Evolutionary conservation across 2,113 vertebrate genomes (phyloP).

Genomic region (Eublepharis macularius): DNA sequence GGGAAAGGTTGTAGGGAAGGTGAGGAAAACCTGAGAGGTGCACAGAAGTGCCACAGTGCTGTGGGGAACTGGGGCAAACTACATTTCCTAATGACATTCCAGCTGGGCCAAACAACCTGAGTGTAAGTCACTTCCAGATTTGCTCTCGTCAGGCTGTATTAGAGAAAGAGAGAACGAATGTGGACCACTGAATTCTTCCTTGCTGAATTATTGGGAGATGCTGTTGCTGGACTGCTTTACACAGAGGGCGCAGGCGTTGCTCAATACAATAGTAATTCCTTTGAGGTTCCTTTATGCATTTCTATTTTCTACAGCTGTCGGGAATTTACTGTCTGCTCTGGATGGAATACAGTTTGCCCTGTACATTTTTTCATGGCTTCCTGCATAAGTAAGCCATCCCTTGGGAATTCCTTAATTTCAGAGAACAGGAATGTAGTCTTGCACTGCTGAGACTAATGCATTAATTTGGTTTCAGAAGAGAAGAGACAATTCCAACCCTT

Average conservation of each 20-base stretch:
- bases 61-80: background rate
- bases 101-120: background rate
- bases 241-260: conserved; percentile 27
- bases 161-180: background rate
- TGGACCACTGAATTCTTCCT: conserved; percentile 1
- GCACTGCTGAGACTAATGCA: accelerated
- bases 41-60: background rate
- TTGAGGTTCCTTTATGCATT: background rate
- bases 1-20: too few relatives aligned
- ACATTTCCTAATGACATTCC: too few relatives aligned
- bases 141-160: background rate
- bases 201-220: background rate
- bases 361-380: accelerated
- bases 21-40: too few relatives aligned
- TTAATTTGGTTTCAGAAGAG: accelerated
- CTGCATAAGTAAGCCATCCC: accelerated
- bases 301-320: conserved; percentile 39
- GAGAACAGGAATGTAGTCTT: background rate
- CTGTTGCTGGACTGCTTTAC: conserved; percentile 14
- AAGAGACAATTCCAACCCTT: background rate
- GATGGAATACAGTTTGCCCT: background rate
- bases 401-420: accelerated
- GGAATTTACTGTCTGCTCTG: background rate
- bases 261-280: conserved; percentile 26
- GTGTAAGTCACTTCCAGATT: background rate